Evolutionary conservation across 2,888 invertebrate species (phyloP).

Genomic region (Pasiphila rectangulata): DNA sequence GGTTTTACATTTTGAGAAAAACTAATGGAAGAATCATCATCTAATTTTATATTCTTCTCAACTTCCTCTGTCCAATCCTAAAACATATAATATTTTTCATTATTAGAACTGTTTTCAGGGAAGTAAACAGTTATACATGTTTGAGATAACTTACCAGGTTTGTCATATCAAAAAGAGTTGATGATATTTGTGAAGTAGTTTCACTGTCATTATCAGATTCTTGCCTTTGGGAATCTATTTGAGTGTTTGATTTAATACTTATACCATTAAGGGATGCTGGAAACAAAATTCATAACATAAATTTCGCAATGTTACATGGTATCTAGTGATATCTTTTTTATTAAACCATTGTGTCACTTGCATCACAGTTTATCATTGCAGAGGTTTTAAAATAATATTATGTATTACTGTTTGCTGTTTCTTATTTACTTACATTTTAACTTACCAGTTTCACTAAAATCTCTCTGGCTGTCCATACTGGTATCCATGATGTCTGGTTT

Average conservation of each 20-base stretch:
- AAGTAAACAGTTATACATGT: too few species aligned
- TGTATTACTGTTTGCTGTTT: too few species aligned
- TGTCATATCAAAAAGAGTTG: slow-evolving; percentile 65
- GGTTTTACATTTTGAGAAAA: slow-evolving; percentile 59
- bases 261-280: slow-evolving; percentile 63
- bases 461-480: slow-evolving; percentile 53
- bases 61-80: slow-evolving; percentile 79
- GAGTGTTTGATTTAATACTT: slow-evolving; percentile 45
- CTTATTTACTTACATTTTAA: slow-evolving; percentile 8
- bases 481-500: slow-evolving; percentile 46
- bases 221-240: slow-evolving; percentile 46
- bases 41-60: slow-evolving; percentile 71
- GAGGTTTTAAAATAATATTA: too few species aligned
- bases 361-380: too few species aligned
- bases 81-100: neutral
- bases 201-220: slow-evolving; percentile 60
- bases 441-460: slow-evolving; percentile 57
- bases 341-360: too few species aligned
- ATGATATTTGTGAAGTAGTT: slow-evolving; percentile 60
- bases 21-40: slow-evolving; percentile 65
- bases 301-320: neutral
- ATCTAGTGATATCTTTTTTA: too few species aligned
- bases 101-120: neutral
- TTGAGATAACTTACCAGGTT: slow-evolving; percentile 57
- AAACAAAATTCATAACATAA: slow-evolving; percentile 24